These are phyloP conservation scores for Sesamia nonagrioides DNA, from an alignment of 1,140 invertebrate genomes.

Conservation along the genomic window DNA sequence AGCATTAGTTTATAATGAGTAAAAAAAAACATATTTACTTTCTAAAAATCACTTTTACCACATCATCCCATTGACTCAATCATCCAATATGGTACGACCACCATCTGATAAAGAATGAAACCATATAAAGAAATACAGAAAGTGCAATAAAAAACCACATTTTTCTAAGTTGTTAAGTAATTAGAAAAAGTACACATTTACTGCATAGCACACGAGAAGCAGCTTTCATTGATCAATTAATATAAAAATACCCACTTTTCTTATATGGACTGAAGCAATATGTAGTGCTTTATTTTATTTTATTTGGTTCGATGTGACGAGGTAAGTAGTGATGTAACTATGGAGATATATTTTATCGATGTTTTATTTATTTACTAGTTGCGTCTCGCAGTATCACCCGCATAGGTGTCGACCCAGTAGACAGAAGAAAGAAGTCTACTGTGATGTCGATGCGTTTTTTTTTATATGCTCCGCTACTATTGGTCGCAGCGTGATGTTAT, in stretches of 20 bases:
- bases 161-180: constrained; percentile 14
- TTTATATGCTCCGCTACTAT: no score
- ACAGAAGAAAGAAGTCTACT: no score
- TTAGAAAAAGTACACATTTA: constrained; percentile 24
- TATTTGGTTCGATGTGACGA: constrained; percentile 1
- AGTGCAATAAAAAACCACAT: not conserved
- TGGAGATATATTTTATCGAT: not conserved
- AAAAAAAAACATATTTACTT: no score
- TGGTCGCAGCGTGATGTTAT: no score
- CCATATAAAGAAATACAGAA: not conserved
- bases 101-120: not conserved
- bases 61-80: not conserved
- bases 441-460: no score
- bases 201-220: not conserved
- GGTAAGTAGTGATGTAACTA: constrained; percentile 25
- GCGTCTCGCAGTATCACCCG: not conserved
- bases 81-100: not conserved
- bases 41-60: not conserved
- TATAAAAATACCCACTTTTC: constrained; percentile 41
- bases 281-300: constrained; percentile 1
- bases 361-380: not conserved
- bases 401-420: no score
- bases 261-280: constrained; percentile 23
- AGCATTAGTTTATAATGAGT: no score
- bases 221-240: constrained; percentile 48